Conservation (phyloP, 1,140 invertebrate genomes). For the Monochamus saltuarius region DNA sequence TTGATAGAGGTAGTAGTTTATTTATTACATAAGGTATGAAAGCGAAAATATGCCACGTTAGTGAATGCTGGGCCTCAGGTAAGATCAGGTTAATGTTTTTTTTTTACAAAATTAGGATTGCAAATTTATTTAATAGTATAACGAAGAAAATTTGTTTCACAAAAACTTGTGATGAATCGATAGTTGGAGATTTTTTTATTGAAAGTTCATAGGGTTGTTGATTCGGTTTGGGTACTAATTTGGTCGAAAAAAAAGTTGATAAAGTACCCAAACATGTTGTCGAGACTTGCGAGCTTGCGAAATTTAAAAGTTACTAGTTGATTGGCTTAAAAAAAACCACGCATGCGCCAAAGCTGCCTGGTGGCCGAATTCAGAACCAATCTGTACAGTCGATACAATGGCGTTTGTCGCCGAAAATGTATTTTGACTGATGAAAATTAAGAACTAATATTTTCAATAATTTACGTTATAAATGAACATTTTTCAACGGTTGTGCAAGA, state of each 20-base stretch:
- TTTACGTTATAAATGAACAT: conserved; percentile 3
- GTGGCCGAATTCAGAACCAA: conserved; percentile 39
- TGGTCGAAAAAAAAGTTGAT: background rate
- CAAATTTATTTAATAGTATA: too few species aligned
- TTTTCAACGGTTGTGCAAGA: background rate
- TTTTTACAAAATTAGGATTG: background rate
- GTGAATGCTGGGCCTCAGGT: conserved; percentile 26
- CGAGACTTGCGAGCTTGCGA: conserved; percentile 1
- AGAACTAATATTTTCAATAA: conserved; percentile 4
- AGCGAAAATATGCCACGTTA: conserved; percentile 32
- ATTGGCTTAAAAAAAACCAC: conserved; percentile 25
- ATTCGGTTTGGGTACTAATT: conserved; percentile 15
- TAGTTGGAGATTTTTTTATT: background rate
- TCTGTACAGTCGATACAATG: conserved; percentile 50
- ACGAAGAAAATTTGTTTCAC: too few species aligned
- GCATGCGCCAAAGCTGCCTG: conserved; percentile 37
- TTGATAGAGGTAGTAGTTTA: background rate
- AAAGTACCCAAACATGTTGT: conserved; percentile 18
- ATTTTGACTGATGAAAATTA: conserved; percentile 28
- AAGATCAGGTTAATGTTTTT: conserved; percentile 30
- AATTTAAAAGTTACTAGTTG: conserved; percentile 22
- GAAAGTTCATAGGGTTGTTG: conserved; percentile 8
- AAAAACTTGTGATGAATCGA: conserved; percentile 4
- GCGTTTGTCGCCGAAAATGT: conserved; percentile 43
- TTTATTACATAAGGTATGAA: conserved; percentile 15